Percentiles rank a stretch among this genome's conserved stretches.
These are phyloP conservation scores for Orthosia gothica DNA, from an alignment of 2,888 invertebrate species.

Conservation along the genomic window DNA sequence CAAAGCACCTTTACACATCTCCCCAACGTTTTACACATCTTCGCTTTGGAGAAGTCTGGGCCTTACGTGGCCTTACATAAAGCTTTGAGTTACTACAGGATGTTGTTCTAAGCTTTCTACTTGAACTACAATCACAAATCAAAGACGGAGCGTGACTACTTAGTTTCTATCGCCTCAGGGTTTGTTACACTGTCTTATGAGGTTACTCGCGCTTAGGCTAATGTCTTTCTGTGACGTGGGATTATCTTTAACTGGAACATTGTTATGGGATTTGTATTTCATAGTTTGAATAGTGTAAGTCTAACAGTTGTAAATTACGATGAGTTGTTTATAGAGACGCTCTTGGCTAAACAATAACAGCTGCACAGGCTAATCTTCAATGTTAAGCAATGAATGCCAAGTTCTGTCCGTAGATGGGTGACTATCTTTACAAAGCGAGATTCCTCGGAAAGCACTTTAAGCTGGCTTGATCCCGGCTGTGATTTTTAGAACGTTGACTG, in stretches of 20 bases:
- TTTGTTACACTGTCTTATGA: slow-evolving; percentile 18
- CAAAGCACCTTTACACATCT: no score
- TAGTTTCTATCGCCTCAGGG: slow-evolving; percentile 24
- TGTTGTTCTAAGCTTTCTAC: slow-evolving; percentile 33
- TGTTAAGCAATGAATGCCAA: no score
- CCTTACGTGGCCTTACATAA: not conserved
- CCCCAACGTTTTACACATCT: not conserved
- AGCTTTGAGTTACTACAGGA: slow-evolving; percentile 12
- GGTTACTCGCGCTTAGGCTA: slow-evolving; percentile 28
- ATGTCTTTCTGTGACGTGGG: not conserved
- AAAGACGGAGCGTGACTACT: slow-evolving; percentile 36
- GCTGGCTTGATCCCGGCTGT: no score
- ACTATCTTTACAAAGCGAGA: no score
- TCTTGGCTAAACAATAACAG: no score
- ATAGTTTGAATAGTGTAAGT: not conserved
- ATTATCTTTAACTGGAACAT: slow-evolving; percentile 30
- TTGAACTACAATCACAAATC: slow-evolving; percentile 52
- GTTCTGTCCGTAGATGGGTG: no score
- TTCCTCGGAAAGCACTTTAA: no score
- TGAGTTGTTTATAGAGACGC: no score
- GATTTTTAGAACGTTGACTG: no score
- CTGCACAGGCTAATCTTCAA: no score
- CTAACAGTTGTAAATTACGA: not conserved
- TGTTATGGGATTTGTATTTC: slow-evolving; percentile 13
- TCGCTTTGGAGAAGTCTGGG: not conserved